phyloP scores from a whole-genome alignment of 2,113 vertebrate species.

The Aspiorhynchus laticeps region DNA sequence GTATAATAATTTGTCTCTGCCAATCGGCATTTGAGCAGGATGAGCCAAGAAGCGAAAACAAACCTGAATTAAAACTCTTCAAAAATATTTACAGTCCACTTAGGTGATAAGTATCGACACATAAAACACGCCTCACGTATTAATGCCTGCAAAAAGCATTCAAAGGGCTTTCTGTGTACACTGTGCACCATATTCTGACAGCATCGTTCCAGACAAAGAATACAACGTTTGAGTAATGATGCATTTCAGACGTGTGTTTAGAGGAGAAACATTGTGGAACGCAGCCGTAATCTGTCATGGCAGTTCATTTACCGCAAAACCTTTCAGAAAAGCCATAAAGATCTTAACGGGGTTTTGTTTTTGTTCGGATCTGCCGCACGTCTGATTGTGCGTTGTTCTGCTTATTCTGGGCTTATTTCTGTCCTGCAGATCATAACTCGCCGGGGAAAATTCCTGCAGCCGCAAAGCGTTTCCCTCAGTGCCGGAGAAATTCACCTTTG shows the following conservation, averaged over 20 bases:
- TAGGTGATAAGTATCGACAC: not conserved
- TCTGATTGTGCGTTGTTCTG: constrained; percentile 62
- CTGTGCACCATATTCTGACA: constrained; percentile 42
- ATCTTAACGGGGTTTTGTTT: constrained; percentile 62
- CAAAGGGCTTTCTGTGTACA: constrained; percentile 39
- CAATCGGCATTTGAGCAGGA: constrained; percentile 7
- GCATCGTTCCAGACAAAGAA: constrained; percentile 45
- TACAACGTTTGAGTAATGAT: constrained; percentile 49
- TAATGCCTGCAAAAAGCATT: constrained; percentile 27
- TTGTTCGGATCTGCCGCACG: constrained; percentile 40
- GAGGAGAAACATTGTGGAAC: constrained; percentile 68
- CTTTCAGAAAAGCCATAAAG: constrained; percentile 69
- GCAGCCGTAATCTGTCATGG: constrained; percentile 67
- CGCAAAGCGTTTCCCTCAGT: constrained; percentile 50
- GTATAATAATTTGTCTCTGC: constrained; percentile 21
- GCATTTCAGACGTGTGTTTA: constrained; percentile 59
- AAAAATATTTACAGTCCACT: constrained; percentile 18
- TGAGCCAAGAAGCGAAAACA: constrained; percentile 4
- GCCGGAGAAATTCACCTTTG: constrained; percentile 64
- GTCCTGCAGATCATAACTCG: constrained; percentile 58
- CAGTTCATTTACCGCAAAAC: constrained; percentile 70
- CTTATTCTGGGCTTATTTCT: constrained; percentile 68
- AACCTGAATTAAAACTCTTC: constrained; percentile 3
- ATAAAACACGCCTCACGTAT: constrained; percentile 31
- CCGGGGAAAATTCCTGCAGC: constrained; percentile 51